A percentile compares a stretch with the other conserved stretches of the same genome.
phyloP scores from a whole-genome alignment of 2,888 invertebrate species.

The Cistogaster globosa region DNA sequence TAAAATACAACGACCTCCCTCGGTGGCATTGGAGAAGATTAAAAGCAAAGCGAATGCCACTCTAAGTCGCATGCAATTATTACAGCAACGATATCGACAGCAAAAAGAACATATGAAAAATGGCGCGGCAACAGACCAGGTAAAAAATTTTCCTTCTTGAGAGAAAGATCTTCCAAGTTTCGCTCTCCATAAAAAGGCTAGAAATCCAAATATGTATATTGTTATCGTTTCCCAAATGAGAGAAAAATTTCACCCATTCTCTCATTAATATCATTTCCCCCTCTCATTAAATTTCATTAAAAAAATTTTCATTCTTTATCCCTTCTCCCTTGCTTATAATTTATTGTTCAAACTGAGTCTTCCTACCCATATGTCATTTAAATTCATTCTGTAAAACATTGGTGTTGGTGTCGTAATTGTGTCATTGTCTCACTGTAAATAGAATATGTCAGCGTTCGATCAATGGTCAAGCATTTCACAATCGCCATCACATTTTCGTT shows the following conservation, averaged over 20 bases:
- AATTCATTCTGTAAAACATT: constrained; percentile 51
- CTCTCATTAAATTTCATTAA: constrained; percentile 29
- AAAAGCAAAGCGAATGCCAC: constrained; percentile 83
- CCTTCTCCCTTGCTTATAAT: constrained; percentile 30
- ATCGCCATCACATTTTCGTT: constrained; percentile 82
- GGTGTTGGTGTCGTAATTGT: constrained; percentile 63
- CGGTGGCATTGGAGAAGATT: constrained; percentile 82
- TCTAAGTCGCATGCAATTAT: constrained; percentile 82
- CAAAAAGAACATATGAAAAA: constrained; percentile 84
- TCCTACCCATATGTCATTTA: constrained; percentile 34
- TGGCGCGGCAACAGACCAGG: constrained; percentile 77
- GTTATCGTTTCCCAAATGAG: background rate
- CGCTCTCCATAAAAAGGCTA: background rate
- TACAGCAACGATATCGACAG: constrained; percentile 85
- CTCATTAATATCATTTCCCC: constrained; percentile 29
- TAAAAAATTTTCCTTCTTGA: constrained; percentile 47
- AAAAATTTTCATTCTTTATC: constrained; percentile 53
- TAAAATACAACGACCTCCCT: constrained; percentile 81
- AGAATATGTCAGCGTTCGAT: constrained; percentile 78
- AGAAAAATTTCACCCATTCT: constrained; percentile 11
- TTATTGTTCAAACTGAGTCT: constrained; percentile 1
- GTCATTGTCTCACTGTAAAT: constrained; percentile 70
- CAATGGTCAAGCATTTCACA: constrained; percentile 83
- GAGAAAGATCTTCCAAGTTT: constrained; percentile 30
- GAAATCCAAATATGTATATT: background rate